Percentiles rank a stretch among this genome's conserved stretches.
phyloP scores from a whole-genome alignment of 2,113 vertebrate genomes.

The Lonchura striata region DNA sequence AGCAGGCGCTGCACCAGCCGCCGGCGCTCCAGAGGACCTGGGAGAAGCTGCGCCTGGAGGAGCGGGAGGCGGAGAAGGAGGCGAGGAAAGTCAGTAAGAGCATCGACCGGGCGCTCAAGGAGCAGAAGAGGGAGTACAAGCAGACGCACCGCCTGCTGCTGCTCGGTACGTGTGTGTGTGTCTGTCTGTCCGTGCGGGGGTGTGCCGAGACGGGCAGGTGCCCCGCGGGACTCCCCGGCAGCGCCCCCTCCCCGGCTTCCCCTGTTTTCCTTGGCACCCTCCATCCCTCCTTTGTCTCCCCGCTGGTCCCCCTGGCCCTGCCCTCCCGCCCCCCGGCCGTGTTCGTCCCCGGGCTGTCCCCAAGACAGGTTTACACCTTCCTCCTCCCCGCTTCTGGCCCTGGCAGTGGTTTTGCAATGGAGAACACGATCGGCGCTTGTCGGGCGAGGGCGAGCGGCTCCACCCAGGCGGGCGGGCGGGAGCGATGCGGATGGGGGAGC shows the following conservation, averaged over 20 bases:
- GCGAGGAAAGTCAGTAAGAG: conserved; percentile 90
- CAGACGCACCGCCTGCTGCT: conserved; percentile 92
- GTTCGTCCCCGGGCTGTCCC: not conserved
- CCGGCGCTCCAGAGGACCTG: conserved; percentile 80
- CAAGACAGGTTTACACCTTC: not conserved
- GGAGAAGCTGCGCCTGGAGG: conserved; percentile 88
- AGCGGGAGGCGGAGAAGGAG: conserved; percentile 91
- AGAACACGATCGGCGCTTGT: not conserved
- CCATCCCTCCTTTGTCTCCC: conserved; percentile 20
- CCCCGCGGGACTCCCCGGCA: not conserved
- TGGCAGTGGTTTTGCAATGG: not conserved
- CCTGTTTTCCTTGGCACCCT: not conserved
- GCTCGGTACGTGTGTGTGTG: conserved; percentile 79
- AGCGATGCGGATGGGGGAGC: not conserved
- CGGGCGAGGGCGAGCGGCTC: conserved; percentile 3
- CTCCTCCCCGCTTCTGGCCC: not conserved
- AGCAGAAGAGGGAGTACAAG: conserved; percentile 91
- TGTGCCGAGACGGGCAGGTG: conserved; percentile 20
- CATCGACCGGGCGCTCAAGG: conserved; percentile 88
- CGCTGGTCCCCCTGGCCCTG: not conserved
- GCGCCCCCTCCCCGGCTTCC: not conserved
- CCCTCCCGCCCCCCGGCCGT: not conserved
- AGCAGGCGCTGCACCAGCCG: conserved; percentile 62
- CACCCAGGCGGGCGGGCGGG: conserved; percentile 7
- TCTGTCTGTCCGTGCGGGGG: not conserved